Base-by-base conservation (phyloP, 2,888 invertebrate genomes). In the Meliscaeva auricollis region DNA sequence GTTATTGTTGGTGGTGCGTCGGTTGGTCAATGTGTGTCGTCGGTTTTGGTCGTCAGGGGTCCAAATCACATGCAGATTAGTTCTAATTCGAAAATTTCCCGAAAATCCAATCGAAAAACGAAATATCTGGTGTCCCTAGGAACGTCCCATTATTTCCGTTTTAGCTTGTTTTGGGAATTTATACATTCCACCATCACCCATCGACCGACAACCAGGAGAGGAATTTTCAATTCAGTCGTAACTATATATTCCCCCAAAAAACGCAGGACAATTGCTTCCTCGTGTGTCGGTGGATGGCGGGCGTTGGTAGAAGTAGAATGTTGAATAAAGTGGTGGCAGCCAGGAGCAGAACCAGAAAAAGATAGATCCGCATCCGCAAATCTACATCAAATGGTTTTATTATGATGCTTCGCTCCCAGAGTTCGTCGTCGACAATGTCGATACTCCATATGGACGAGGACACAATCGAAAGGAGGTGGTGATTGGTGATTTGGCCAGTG, bases 361-460 rank as follows among this genome's bases (percentile, higher is more conserved):
- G 76, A 85, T 73, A 81, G 81, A 85, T 85, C 81, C 81, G 81
- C 81, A 85, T 85, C 81, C 81, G 85, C 81, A 85, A 85, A 85
- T 85, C 85, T 81, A 85, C 81, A 85, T 85, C 85, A 85, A 85
- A 85, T 85, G 85, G 80, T 81, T 85, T 64, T 85, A 85, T 85
- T 81, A 85, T 85, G 85, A 85, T 85, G 85, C 73, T 74, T 74
- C 50, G 52, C 46, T 77, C 20, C 44, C 11, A 44, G 60, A 73
- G 60, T 38, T 60, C 38, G 68, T 17, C 48, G 46, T 9, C 35
- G 35, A 20, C 46, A 26, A 11, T 44, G 54, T 17, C 69, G 75
- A 48, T 38, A 46, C 32, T 60, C 70, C 72, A 83, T 83, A 78
- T 78, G 82, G 52, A 35, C 26, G 30, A 35, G 35, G 44, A 64